Evolutionary conservation across 2,888 invertebrate species (phyloP).

Genomic region (Laspeyria flexula): DNA sequence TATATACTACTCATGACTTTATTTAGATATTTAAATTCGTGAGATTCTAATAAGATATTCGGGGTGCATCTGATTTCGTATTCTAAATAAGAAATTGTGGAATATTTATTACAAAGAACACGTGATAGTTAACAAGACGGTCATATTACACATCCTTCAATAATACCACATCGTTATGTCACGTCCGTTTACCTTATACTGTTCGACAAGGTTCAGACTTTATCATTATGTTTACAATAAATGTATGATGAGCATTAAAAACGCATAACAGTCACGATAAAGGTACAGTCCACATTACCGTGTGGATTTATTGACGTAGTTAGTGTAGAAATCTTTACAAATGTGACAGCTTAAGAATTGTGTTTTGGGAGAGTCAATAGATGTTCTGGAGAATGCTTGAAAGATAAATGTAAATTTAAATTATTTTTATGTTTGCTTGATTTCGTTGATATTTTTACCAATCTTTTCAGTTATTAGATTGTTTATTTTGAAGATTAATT

Average conservation of each 20-base stretch:
- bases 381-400: background rate
- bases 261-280: conserved; percentile 30
- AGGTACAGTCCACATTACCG: conserved; percentile 12
- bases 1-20: too few species aligned
- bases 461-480: too few species aligned
- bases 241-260: conserved; percentile 39
- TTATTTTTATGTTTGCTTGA: too few species aligned
- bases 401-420: background rate
- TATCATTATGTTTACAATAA: conserved; percentile 43
- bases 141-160: too few species aligned
- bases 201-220: conserved; percentile 36
- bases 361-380: background rate
- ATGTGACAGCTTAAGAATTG: conserved; percentile 3
- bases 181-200: conserved; percentile 24
- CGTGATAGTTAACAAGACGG: too few species aligned
- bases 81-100: too few species aligned
- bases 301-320: conserved; percentile 2
- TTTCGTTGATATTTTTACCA: too few species aligned
- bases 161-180: conserved; percentile 25
- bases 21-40: too few species aligned
- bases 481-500: too few species aligned
- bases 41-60: too few species aligned
- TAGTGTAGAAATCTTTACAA: conserved; percentile 3
- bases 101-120: too few species aligned
- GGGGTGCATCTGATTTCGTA: too few species aligned